Evolutionary conservation across 2,888 invertebrate species (phyloP).

Genomic region (Callinectes sapidus): DNA sequence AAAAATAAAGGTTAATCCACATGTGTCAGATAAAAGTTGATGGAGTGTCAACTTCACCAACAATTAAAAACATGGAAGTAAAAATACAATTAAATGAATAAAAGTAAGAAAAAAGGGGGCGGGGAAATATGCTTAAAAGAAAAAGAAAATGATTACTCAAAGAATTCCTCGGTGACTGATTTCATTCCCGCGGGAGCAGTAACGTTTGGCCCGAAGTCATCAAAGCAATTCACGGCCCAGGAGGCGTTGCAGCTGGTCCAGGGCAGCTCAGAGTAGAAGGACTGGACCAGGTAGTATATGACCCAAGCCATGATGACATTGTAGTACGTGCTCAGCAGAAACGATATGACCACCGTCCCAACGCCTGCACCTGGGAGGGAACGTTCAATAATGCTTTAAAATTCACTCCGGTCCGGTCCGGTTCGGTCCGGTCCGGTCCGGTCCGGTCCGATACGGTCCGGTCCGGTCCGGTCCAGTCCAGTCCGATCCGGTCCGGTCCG

Average conservation of each 20-base stretch:
- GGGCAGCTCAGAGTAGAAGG: constrained; percentile 78
- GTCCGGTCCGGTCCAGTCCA: no score
- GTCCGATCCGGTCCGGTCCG: no score
- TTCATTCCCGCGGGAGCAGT: constrained; percentile 48
- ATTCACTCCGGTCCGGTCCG: no score
- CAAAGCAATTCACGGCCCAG: constrained; percentile 86
- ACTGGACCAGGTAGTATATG: constrained; percentile 84
- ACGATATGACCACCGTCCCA: constrained; percentile 94
- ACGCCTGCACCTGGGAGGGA: constrained; percentile 89
- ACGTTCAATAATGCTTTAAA: neutral
- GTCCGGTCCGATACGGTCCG: no score
- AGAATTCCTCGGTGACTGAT: constrained; percentile 65
- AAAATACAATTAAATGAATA: no score
- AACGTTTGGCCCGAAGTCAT: constrained; percentile 74
- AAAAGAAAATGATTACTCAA: constrained; percentile 50
- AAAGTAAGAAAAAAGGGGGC: neutral
- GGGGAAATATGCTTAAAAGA: no score
- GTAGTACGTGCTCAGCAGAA: constrained; percentile 84
- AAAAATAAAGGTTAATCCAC: neutral
- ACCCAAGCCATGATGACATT: constrained; percentile 81
- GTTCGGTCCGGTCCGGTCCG: no score
- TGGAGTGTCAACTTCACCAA: neutral
- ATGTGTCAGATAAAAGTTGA: neutral
- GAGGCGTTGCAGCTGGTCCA: constrained; percentile 82
- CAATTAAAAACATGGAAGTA: neutral